These are phyloP conservation scores for Onychomys torridus DNA, from an alignment of 2,797 vertebrate genomes.

Conservation along the genomic window DNA sequence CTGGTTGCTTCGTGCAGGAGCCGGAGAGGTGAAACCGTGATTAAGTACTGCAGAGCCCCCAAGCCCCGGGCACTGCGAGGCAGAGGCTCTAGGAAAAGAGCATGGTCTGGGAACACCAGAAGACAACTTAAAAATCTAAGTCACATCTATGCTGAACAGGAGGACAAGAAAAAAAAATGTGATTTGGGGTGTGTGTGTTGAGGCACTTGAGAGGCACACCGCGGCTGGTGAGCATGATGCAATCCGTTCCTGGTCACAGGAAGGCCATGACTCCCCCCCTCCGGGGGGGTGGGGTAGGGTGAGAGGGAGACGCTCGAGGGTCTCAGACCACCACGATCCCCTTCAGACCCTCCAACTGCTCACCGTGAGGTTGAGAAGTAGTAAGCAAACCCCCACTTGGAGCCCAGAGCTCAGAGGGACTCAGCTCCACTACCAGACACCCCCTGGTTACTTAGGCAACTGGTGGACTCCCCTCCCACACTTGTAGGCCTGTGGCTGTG, in stretches of 20 bases:
- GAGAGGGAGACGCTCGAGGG: neutral
- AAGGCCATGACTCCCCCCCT: neutral
- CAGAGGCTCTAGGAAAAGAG: neutral
- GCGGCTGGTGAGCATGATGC: neutral
- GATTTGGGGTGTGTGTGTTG: slow-evolving; percentile 16
- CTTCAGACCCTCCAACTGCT: slow-evolving; percentile 27
- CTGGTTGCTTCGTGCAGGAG: neutral
- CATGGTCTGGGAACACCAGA: neutral
- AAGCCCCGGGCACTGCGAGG: neutral
- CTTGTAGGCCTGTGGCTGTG: slow-evolving; percentile 9
- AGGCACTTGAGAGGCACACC: slow-evolving; percentile 16
- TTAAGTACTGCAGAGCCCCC: neutral
- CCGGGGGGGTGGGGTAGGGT: neutral
- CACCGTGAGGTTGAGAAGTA: neutral
- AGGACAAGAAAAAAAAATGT: slow-evolving; percentile 18
- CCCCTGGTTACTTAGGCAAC: slow-evolving; percentile 69
- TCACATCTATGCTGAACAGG: neutral
- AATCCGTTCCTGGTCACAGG: neutral
- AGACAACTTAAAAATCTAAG: slow-evolving; percentile 46
- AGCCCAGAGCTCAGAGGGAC: slow-evolving; percentile 21
- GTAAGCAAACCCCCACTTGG: neutral
- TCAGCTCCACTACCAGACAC: neutral
- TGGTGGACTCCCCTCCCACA: slow-evolving; percentile 14
- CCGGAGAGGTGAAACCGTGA: neutral
- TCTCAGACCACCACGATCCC: neutral